Base-by-base conservation (phyloP, 2,888 invertebrate genomes). In the Trichopria drosophilae region DNA sequence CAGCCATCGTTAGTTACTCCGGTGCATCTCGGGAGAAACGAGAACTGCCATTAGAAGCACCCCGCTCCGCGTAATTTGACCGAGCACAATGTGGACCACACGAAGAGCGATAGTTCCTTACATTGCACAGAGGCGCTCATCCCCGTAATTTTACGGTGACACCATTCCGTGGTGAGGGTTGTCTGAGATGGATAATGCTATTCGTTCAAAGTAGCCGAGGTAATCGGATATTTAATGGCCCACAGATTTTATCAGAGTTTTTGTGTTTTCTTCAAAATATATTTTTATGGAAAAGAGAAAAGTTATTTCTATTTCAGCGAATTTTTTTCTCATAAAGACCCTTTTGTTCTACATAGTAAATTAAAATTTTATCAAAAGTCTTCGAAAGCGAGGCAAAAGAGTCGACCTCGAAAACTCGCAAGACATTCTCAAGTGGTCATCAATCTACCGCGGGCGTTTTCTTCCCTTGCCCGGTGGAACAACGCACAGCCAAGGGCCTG, bases 61-160 rank as follows among this genome's bases (percentile, higher is more conserved):
- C 64, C 63, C 64, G 65, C 64, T 70, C 66, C 66, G 60, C 66
- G 67, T 70, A 71, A 72, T 71, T 71, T 70, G 66, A 66, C 64
- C 65, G 62, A 66, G 66, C 61, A 69, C 68, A 69, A 67, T 70
- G 66, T 64, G 67, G 69, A 69, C 71, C 69, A 71, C 69, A 69
- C 67, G 56, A 67, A 65, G 63, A 60, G 66, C 61, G 61, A 64
- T 61, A 60, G 64, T 69, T 61, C 57, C 60, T 53, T 60, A 61
- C 52, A 53, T 45, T 43, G 50, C 35, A 39, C 59, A 67, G 64
- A 55, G 60, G 63, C 66, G 65, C 66, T 66, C 67, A 67, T 53
- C 53, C 55, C 51, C 50, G 12, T n/a, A 42, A 59, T 59, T 51
- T 56, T n/a, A n/a, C n/a, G n/a, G n/a, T n/a, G n/a, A n/a, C n/a